phyloP scores from a whole-genome alignment of 1,140 invertebrate genomes.

The Harpegnathos saltator region DNA sequence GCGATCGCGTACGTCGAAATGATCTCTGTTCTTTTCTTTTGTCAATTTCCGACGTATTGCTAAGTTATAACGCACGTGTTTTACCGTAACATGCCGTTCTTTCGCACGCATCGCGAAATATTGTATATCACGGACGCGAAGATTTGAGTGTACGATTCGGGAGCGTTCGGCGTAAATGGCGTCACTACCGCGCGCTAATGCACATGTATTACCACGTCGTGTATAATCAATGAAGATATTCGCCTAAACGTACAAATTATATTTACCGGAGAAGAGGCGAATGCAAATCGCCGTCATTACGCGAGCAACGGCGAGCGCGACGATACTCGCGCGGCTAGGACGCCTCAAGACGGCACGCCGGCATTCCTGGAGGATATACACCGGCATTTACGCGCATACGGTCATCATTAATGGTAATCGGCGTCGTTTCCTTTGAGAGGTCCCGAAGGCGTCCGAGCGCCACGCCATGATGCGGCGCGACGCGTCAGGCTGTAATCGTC shows the following conservation, averaged over 20 bases:
- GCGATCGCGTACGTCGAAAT: too few species aligned
- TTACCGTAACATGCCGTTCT: background rate
- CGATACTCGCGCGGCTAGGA: conserved; percentile 10
- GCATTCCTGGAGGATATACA: conserved; percentile 33
- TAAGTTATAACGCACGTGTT: too few species aligned
- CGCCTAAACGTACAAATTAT: conserved; percentile 38
- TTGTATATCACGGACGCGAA: background rate
- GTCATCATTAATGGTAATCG: conserved; percentile 80
- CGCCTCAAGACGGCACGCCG: background rate
- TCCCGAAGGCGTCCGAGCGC: conserved; percentile 59
- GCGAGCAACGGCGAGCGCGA: background rate
- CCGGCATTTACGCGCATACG: conserved; percentile 73
- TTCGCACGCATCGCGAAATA: background rate
- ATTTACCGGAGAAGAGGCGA: conserved; percentile 17
- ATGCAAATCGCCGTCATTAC: conserved; percentile 44
- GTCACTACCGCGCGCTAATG: conserved; percentile 8
- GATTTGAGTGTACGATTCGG: background rate
- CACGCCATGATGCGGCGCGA: background rate
- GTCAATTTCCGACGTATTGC: too few species aligned
- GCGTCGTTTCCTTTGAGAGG: conserved; percentile 77
- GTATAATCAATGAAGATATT: conserved; percentile 36
- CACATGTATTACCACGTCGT: conserved; percentile 3
- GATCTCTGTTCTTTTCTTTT: too few species aligned
- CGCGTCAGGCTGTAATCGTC: conserved; percentile 61
- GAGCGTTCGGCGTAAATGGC: background rate